Conservation (phyloP, 2,888 invertebrate genomes). For the Drosophila heteroneura region DNA sequence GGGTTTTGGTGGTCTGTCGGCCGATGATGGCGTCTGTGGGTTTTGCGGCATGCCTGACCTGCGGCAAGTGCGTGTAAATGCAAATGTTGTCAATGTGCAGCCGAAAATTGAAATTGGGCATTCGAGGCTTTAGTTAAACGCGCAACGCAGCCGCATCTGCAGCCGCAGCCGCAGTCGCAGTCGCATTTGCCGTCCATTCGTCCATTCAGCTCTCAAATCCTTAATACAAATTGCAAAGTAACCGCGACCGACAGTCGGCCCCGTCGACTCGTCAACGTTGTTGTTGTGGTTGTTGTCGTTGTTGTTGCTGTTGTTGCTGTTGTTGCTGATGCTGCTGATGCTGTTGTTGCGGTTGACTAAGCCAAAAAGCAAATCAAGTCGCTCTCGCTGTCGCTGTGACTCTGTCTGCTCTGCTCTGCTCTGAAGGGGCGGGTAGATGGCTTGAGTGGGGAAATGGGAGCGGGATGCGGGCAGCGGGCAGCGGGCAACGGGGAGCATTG, state of each 20-base stretch:
- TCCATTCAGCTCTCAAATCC: conserved; percentile 64
- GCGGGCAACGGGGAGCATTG: conserved; percentile 37
- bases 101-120: conserved; percentile 72
- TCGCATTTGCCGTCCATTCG: conserved; percentile 2
- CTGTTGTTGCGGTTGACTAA: conserved; percentile 71
- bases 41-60: conserved; percentile 65
- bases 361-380: conserved; percentile 71
- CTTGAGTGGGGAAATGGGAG: not conserved
- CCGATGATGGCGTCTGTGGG: conserved; percentile 29
- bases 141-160: conserved; percentile 47
- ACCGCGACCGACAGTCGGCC: conserved; percentile 67
- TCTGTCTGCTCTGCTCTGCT: conserved; percentile 41
- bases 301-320: conserved; percentile 35
- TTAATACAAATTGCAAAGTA: conserved; percentile 83
- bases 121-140: conserved; percentile 63
- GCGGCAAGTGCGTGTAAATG: conserved; percentile 77
- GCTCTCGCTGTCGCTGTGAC: conserved; percentile 33
- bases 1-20: conserved; percentile 10
- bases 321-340: conserved; percentile 36
- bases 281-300: conserved; percentile 50
- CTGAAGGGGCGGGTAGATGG: not conserved
- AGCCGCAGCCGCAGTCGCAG: conserved; percentile 39
- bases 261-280: conserved; percentile 47
- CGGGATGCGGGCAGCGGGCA: not conserved
- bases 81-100: conserved; percentile 74